Base-by-base conservation (phyloP, 2,113 vertebrate species). In the Anseranas semipalmata region DNA sequence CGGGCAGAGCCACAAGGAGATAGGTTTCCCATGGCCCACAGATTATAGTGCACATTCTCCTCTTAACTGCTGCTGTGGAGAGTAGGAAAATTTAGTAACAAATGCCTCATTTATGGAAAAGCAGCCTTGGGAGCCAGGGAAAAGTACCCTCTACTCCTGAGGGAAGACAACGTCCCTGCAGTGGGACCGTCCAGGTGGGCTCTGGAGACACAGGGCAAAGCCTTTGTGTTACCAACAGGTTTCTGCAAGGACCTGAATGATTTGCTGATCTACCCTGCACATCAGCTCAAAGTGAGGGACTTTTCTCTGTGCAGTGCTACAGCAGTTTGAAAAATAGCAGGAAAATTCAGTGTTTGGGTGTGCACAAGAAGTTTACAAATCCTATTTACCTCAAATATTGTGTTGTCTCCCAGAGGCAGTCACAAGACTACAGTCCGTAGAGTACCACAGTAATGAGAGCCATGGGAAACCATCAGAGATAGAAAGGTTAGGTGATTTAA, bases 401-500 rank as follows among this genome's bases (percentile, higher is more conserved):
- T 2, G 1, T 30, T 48, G 30, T 93, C 41, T 86, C 76, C 72
- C 63, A 39, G 37, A 72, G 41, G 50, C 37, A 83, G 84, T 67
- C 41, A 55, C 20, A 70, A 90, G 22, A 46, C 37, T 81, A 81
- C 37, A 86, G 60, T 52, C 37, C 30, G 13, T 32, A 85, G 33
- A 93, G 48, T 52, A 72, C 48, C 55, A 56, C 46, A 56, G n/a
- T 68, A 95, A 88, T 53, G 85, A 86, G 73, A 94, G 65, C 46
- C 72, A 33, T 35, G 88, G 87, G 93, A 92, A 84, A 81, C 60
- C 50, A 52, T 32, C 58, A 20, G 52, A 86, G 65, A 74, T 35
- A 59, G 88, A 85, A 82, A 90, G 72, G 59, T 77, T 82, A 71
- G 79, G 68, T 90, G 88, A 56, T 90, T 84, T 96, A 94, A 95